A percentile compares a stretch with the other conserved stretches of the same genome.
Evolutionary conservation across 2,797 vertebrate species (phyloP).

Genomic region (Crenuchus spilurus): DNA sequence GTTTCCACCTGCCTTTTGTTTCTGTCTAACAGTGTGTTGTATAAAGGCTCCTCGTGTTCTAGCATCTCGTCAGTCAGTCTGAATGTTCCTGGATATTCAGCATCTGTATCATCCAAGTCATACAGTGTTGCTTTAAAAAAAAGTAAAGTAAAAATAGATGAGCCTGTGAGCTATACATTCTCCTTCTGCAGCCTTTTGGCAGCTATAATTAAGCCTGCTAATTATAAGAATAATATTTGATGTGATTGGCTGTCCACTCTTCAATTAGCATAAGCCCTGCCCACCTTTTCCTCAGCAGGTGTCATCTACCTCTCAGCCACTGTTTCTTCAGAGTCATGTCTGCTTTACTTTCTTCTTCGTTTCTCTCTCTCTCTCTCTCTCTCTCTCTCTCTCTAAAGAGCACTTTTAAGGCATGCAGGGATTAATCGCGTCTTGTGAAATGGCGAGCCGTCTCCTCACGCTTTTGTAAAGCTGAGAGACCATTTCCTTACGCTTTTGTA

Average conservation of each 20-base stretch:
- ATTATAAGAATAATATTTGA: conserved; percentile 90
- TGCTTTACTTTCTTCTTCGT: conserved; percentile 21
- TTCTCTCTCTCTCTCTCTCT: conserved; percentile 8
- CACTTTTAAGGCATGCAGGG: conserved; percentile 53
- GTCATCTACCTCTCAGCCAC: conserved; percentile 35
- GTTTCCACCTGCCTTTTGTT: no score
- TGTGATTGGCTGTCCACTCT: conserved; percentile 80
- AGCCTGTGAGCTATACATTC: no score
- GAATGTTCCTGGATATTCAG: no score
- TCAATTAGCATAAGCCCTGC: conserved; percentile 36
- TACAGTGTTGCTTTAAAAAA: no score
- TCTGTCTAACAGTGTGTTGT: no score
- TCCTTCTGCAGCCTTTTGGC: conserved; percentile 76
- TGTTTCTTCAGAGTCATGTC: conserved; percentile 23
- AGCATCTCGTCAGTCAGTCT: no score
- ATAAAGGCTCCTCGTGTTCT: no score
- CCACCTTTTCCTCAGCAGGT: not conserved
- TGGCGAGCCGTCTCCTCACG: conserved; percentile 60
- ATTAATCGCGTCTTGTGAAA: conserved; percentile 56
- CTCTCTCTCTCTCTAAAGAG: not conserved
- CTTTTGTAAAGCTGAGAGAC: conserved; percentile 62
- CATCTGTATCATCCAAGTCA: no score
- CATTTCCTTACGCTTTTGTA: conserved; percentile 69
- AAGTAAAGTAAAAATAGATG: no score
- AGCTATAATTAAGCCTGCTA: conserved; percentile 88